Evolutionary conservation across 2,888 invertebrate species (phyloP), one percentile per base, ranked within the genome.

Genomic region (Hermaeophaga mercurialis): DNA sequence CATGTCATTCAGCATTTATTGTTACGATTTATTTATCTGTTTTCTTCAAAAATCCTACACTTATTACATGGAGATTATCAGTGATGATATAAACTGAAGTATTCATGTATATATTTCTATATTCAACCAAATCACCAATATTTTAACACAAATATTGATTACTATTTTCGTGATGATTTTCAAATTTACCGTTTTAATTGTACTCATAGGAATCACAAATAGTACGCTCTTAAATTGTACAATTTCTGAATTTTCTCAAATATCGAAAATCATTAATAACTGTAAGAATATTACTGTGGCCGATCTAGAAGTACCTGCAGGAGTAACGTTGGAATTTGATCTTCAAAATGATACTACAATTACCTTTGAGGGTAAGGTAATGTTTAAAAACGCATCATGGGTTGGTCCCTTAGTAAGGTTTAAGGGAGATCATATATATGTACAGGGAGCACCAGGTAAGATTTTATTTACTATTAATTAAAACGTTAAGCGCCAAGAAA

Each of bases 391-490:
- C 19, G 34, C 44, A 11, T 26, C 39, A 2, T 58, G 58, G 58
- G 45, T 22, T 3, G 58, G 58, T 9, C 58, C 58, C 3, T 44
- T 58, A 14, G 24, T 58, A 5, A 44, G 45, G 12, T 47, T 58
- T 36, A 50, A 26, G 34, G 58, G 58, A 2, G 39, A 56, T 7
- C 11, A 24, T 6, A 24, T 58, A 7, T 3, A 19, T n/a, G 50
- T 58, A 11, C 34, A 34, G 14, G 58, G 55, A 48, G 31, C 39
- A 3, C 2, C 14, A 58, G 58, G 58, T 55, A 54, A 38, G 22
- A 24, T 22, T n/a, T n/a, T n/a, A n/a, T n/a, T n/a, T n/a, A n/a
- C n/a, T n/a, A n/a, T n/a, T n/a, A n/a, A n/a, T n/a, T n/a, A n/a
- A n/a, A n/a, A n/a, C n/a, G n/a, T n/a, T n/a, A n/a, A n/a, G n/a